Percentiles rank a stretch among this genome's conserved stretches.
Conservation (phyloP, 2,888 invertebrate genomes). For the Caradrina kadenii region DNA sequence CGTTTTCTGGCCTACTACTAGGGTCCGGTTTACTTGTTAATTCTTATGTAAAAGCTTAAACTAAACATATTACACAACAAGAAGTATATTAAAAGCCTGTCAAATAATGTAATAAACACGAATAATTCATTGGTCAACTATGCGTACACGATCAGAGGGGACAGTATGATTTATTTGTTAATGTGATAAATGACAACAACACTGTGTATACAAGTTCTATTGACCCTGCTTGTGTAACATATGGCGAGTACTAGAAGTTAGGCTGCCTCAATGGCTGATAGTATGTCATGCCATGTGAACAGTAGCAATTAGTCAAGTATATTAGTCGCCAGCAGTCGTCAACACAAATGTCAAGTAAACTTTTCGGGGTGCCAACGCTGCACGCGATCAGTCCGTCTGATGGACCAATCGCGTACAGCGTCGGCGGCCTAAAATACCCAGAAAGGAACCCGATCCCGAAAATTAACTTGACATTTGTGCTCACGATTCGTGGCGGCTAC, state of each 20-base stretch:
- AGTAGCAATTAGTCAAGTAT: constrained; percentile 3
- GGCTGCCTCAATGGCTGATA: not conserved
- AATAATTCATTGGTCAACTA: constrained; percentile 50
- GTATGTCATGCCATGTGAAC: not conserved
- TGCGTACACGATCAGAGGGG: constrained; percentile 4
- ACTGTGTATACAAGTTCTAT: constrained; percentile 19
- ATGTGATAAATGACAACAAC: constrained; percentile 35
- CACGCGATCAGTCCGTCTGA: too few relatives aligned
- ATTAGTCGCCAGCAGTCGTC: too few relatives aligned
- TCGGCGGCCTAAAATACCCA: too few relatives aligned
- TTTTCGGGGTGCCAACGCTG: too few relatives aligned
- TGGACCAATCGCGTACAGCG: too few relatives aligned
- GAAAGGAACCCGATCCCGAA: too few relatives aligned
- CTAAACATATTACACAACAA: constrained; percentile 39
- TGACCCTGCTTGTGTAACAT: constrained; percentile 17
- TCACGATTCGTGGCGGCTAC: too few relatives aligned
- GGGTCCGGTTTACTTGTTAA: constrained; percentile 25
- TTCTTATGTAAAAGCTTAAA: constrained; percentile 36
- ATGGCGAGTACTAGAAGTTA: not conserved
- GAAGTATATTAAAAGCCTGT: constrained; percentile 44
- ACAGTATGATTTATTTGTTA: constrained; percentile 48
- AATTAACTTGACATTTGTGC: too few relatives aligned
- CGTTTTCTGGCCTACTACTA: not conserved
- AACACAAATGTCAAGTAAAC: too few relatives aligned
- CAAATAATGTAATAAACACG: constrained; percentile 45